phyloP scores from a whole-genome alignment of 2,113 vertebrate species.

The Phyllostomus discolor region DNA sequence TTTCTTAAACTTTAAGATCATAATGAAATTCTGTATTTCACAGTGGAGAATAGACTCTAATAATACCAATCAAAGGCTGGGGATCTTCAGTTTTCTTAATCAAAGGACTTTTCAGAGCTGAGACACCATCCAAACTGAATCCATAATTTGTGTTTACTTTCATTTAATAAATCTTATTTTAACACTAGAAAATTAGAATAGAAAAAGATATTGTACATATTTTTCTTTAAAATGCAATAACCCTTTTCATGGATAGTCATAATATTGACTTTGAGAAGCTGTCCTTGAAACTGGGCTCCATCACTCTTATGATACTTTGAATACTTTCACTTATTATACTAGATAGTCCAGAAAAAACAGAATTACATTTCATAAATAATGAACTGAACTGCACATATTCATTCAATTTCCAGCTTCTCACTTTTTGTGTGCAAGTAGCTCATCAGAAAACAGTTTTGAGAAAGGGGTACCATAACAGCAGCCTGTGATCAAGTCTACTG shows the following conservation, averaged over 20 bases:
- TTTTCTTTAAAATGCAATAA: slow-evolving; percentile 15
- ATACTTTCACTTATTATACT: background rate
- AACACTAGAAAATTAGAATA: background rate
- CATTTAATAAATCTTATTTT: background rate
- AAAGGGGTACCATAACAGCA: background rate
- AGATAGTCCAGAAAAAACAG: background rate
- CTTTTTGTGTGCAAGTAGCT: background rate
- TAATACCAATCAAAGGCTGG: background rate
- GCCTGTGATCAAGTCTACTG: background rate
- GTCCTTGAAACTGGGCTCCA: background rate
- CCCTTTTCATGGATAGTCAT: background rate
- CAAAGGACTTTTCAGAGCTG: background rate
- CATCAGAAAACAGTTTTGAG: background rate
- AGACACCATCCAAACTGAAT: background rate
- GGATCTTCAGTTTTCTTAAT: background rate
- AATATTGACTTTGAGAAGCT: background rate
- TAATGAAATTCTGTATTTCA: slow-evolving; percentile 2
- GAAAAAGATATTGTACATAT: background rate
- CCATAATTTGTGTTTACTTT: background rate
- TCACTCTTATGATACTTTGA: background rate
- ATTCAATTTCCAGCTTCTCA: background rate
- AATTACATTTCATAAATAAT: slow-evolving; percentile 4
- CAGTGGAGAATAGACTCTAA: background rate
- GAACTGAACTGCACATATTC: background rate
- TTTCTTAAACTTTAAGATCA: background rate